Conservation (phyloP, 2,113 vertebrate species). For the Atlantisia rogersi region DNA sequence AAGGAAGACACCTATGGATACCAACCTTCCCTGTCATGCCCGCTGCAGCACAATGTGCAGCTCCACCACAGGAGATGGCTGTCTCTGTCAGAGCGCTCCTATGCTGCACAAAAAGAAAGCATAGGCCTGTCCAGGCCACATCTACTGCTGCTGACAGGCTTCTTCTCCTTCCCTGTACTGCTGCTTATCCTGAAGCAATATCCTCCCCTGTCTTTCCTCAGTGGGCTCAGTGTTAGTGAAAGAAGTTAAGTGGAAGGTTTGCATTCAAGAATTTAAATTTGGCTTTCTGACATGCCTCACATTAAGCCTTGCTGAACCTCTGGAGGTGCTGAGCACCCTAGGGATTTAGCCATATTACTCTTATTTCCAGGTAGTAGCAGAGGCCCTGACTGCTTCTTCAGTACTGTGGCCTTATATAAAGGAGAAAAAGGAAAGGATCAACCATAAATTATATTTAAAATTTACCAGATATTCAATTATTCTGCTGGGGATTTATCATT, state of each 20-base stretch:
- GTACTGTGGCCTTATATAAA: not conserved
- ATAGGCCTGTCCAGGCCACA: not conserved
- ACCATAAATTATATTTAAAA: not conserved
- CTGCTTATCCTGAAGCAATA: not conserved
- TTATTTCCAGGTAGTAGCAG: not conserved
- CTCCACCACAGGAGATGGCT: not conserved
- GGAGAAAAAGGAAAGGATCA: not conserved
- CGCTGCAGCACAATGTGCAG: not conserved
- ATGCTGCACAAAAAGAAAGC: not conserved
- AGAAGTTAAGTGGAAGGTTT: not conserved
- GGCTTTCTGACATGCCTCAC: not conserved
- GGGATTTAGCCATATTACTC: not conserved
- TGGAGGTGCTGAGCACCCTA: not conserved
- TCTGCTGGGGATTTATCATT: conserved; percentile 10
- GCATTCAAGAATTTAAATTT: not conserved
- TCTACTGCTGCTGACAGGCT: not conserved
- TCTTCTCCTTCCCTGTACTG: not conserved
- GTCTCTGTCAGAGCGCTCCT: not conserved
- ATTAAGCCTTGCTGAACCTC: not conserved
- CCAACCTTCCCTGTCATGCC: not conserved
- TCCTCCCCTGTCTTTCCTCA: not conserved
- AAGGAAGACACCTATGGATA: not conserved
- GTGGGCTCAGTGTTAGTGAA: not conserved
- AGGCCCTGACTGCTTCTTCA: not conserved
- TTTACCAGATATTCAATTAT: not conserved